Evolutionary conservation across 2,113 vertebrate genomes (phyloP), one percentile per base, ranked within the genome.

Genomic region (Psittacus erithacus): DNA sequence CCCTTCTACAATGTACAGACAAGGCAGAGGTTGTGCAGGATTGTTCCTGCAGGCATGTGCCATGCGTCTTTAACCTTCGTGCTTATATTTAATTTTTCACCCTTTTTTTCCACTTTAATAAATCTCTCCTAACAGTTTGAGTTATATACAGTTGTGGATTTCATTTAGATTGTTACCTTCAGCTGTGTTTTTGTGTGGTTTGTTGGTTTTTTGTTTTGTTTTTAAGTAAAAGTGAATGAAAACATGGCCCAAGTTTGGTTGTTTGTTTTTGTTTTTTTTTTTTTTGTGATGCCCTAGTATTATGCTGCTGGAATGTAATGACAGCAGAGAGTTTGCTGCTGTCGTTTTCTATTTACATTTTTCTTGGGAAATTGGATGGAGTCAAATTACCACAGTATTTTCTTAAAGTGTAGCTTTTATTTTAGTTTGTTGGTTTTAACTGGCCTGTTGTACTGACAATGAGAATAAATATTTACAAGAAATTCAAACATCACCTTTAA

Each of bases 311-410:
- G 46, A 75, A 77, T 68, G 39, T 80, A 88, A 88, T 91, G 82
- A 74, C 74, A 93, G 46, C 79, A 88, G 82, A 86, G 86, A 86
- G 43, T 94, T 96, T 93, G 73, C 85, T 92, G 82, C 64, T 90
- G 82, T 96, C 79, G 68, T 92, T 92, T 95, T 82, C 90, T 93
- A 78, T 93, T 93, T 94, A 87, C 20, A 24, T 60, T 83, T 95
- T 95, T 78, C 50, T 55, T 50, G 64, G 73, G 35, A 86, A 92
- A 88, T 47, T 39, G 8, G 71, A 81, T 62, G 52, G 55, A 88
- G 43, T 88, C 33, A 60, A 78, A 86, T 96, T 86, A 71, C 76
- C 39, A 33, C 46, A 80, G 19, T 78, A 78, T 82, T 91, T 95
- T 96, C 59, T 81, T 55, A 25, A 67, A 81, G 43, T n/a, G 47